Conservation (phyloP, 2,888 invertebrate genomes). For the Protonemura montana region DNA sequence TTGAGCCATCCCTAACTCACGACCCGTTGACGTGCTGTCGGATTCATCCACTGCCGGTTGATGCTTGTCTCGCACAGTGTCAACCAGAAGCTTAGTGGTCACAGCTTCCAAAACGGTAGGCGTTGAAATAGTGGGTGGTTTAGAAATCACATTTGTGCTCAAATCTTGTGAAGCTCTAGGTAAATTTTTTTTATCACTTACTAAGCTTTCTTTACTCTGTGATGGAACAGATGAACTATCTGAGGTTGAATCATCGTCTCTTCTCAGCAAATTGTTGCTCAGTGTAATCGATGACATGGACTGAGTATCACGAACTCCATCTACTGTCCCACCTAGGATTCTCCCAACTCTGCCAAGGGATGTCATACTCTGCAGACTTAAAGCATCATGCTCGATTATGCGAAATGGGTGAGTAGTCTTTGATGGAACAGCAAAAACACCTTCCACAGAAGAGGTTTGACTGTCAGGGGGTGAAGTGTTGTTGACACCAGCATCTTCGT, state of each 20-base stretch:
- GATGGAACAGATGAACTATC: constrained; percentile 48
- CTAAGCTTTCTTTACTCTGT: constrained; percentile 45
- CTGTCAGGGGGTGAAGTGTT: constrained; percentile 77
- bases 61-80: neutral
- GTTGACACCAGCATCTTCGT: constrained; percentile 73
- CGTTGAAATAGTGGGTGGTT: neutral
- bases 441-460: constrained; percentile 80
- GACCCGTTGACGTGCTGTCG: neutral
- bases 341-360: constrained; percentile 84
- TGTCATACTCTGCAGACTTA: constrained; percentile 88
- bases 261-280: constrained; percentile 37
- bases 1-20: neutral
- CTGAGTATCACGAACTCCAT: constrained; percentile 45
- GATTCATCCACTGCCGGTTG: neutral
- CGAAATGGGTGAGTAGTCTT: constrained; percentile 79
- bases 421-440: constrained; percentile 71
- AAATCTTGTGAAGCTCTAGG: neutral
- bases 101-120: constrained; percentile 16
- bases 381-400: constrained; percentile 86
- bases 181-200: neutral
- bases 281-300: constrained; percentile 38
- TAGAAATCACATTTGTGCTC: neutral
- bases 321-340: constrained; percentile 71
- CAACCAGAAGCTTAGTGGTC: neutral
- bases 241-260: constrained; percentile 48